Base-by-base conservation (phyloP, 2,888 invertebrate genomes). In the Lithosia quadra region DNA sequence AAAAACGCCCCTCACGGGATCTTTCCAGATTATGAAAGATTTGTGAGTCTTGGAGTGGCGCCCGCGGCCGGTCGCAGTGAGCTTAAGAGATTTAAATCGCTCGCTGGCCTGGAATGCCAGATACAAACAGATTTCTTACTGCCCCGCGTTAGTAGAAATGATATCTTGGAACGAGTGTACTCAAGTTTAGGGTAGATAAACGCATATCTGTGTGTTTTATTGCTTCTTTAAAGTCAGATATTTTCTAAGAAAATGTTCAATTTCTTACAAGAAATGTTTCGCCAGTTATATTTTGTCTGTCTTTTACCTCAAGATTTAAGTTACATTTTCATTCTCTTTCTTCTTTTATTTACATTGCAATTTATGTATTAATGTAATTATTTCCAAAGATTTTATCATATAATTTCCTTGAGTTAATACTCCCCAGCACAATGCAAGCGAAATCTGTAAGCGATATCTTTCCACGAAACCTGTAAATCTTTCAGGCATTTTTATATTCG, bases 21-120 rank as follows among this genome's bases (percentile, higher is more conserved):
- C 91, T 86, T 84, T 85, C 81, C 85, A 95, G 95, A 95, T 95
- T 95, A 94, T 94, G 93, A 95, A 93, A 95, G 95, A 95, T 95
- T 95, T 95, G 95, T 95, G 95, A 92, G 94, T 90, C 87, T 86
- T 90, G 84, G 87, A 90, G 91, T 88, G 90, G 88, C 87, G 90
- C 90, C 86, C 89, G 89, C 88, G 91, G 90, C 90, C 91, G 89
- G 91, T 91, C 90, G 90, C 90, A 87, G 86, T 86, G 84, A 88
- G 92, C 94, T 94, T 94, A 94, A 95, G 93, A 94, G 94, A 94
- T 95, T 95, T 93, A 94, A 94, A 94, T 94, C 92, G 94, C 86
- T 88, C 92, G 90, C 90, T 92, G 91, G 93, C 89, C 92, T 85
- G 93, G 93, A 93, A 94, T 92, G 88, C 90, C 88, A 91, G 94